A percentile compares a stretch with the other conserved stretches of the same genome.
Evolutionary conservation across 2,888 invertebrate genomes (phyloP).

Genomic region (Diadegma fenestrale): DNA sequence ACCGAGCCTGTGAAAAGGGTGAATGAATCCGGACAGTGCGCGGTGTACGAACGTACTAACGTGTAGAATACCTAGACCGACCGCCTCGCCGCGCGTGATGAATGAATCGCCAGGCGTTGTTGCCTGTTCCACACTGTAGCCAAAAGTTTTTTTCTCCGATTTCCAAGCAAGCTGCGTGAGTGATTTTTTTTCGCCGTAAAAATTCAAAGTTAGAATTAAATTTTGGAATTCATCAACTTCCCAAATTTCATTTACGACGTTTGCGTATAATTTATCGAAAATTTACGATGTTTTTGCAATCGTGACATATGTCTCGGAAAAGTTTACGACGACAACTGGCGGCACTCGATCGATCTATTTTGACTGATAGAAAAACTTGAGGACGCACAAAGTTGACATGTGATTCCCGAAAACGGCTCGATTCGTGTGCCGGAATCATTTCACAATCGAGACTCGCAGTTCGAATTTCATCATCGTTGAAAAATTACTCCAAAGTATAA

Average conservation of each 20-base stretch:
- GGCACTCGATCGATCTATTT: not conserved
- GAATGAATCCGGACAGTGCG: slow-evolving; percentile 52
- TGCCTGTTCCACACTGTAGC: not conserved
- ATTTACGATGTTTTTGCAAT: not conserved
- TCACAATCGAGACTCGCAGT: not conserved
- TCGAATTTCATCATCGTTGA: not conserved
- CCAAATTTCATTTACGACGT: no score
- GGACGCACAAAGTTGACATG: not conserved
- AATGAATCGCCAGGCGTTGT: slow-evolving; percentile 49
- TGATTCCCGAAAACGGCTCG: not conserved
- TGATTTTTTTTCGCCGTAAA: not conserved
- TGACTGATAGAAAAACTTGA: not conserved
- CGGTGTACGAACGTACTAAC: slow-evolving; percentile 36
- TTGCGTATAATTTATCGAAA: not conserved
- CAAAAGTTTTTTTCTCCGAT: not conserved
- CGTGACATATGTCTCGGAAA: not conserved
- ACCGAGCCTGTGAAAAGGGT: slow-evolving; percentile 34
- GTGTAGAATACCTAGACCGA: slow-evolving; percentile 37
- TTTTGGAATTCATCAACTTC: not conserved
- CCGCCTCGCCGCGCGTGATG: slow-evolving; percentile 43
- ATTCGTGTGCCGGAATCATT: not conserved
- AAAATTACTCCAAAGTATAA: not conserved
- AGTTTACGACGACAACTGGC: not conserved
- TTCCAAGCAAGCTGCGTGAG: not conserved
- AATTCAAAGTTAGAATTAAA: not conserved